Percentiles rank a stretch among this genome's conserved stretches.
Conservation (phyloP, 2,113 vertebrate species). For the Muscicapa adusta region DNA sequence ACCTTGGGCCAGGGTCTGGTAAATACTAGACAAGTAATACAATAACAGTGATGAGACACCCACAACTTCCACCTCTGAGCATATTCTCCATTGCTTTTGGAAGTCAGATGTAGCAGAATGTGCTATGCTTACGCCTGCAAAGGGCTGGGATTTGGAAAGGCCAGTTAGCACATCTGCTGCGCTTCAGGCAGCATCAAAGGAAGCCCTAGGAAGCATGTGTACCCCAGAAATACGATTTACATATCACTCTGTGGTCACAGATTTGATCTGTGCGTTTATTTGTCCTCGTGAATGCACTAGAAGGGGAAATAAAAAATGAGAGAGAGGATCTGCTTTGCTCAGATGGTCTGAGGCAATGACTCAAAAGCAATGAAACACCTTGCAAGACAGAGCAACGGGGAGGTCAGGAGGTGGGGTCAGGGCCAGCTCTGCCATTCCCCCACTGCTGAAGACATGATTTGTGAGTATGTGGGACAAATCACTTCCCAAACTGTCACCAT, state of each 20-base stretch:
- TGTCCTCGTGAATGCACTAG: not conserved
- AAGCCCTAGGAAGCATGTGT: not conserved
- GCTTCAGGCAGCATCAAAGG: not conserved
- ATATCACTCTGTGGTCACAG: not conserved
- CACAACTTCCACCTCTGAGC: not conserved
- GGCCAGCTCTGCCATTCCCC: not conserved
- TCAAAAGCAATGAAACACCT: fast-evolving
- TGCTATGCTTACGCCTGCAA: not conserved
- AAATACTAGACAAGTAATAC: not conserved
- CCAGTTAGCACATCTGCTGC: not conserved
- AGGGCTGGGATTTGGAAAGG: not conserved
- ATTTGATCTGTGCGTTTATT: not conserved
- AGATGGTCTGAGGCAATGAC: not conserved
- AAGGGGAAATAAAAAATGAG: not conserved
- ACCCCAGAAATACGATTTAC: not conserved
- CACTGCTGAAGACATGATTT: not conserved
- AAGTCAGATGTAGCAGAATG: not conserved
- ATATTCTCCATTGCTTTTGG: not conserved
- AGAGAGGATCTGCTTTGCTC: not conserved
- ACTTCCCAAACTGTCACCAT: not conserved
- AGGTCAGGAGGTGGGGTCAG: not conserved
- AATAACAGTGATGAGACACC: not conserved
- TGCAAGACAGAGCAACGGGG: not conserved
- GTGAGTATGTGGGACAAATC: not conserved
- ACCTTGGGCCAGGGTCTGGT: not conserved